Conservation (phyloP, 2,797 vertebrate genomes). For the Cyprinella venusta region DNA sequence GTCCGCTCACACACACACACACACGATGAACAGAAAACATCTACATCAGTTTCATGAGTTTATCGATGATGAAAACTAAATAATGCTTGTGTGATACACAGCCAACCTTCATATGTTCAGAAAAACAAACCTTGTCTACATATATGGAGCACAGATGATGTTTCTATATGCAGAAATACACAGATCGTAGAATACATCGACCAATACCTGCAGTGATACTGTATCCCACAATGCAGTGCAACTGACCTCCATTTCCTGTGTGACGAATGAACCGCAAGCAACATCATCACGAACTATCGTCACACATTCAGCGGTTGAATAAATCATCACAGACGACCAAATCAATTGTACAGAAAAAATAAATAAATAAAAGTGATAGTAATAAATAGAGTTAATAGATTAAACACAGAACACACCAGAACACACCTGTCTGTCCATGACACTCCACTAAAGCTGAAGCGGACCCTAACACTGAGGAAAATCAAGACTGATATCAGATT, state of each 20-base stretch:
- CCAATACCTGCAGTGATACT: neutral
- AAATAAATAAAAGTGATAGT: neutral
- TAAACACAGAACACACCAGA: neutral
- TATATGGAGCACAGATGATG: too few relatives aligned
- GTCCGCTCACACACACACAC: too few relatives aligned
- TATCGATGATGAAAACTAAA: too few relatives aligned
- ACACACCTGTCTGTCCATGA: neutral
- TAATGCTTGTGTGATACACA: too few relatives aligned
- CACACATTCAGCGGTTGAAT: neutral
- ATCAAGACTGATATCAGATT: neutral
- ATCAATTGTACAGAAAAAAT: neutral
- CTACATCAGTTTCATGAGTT: too few relatives aligned
- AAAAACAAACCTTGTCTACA: too few relatives aligned
- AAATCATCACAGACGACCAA: neutral
- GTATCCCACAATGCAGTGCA: neutral
- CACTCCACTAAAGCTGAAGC: neutral
- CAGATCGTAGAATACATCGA: neutral
- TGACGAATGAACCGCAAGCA: neutral
- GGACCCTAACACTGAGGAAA: neutral
- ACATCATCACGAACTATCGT: neutral
- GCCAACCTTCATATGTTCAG: too few relatives aligned
- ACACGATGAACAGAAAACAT: too few relatives aligned
- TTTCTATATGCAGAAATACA: neutral
- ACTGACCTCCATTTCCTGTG: neutral
- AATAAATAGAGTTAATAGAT: conserved; percentile 7